Evolutionary conservation across 2,888 invertebrate species (phyloP), one percentile per base, ranked within the genome.

Genomic region (Cheilosia pagana): DNA sequence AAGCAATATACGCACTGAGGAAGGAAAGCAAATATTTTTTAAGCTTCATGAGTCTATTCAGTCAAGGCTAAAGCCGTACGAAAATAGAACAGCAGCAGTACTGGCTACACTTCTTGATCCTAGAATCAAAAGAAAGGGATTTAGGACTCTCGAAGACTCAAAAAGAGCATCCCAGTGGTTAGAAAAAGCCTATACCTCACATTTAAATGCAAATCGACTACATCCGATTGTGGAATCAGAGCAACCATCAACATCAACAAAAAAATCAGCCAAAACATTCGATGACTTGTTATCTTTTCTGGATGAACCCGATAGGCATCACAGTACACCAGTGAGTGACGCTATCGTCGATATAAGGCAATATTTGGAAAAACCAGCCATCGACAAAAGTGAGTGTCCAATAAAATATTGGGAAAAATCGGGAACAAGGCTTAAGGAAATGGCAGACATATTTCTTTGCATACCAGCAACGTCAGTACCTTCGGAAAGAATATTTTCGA

Each of bases 311-410:
- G 43, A 60, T 28, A 60, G 60, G 23, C 25, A 57, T 48, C 48
- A 48, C 48, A 21, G 57, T 19, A 68, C 68, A 45, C 68, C 68
- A 28, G 57, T 39, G 21, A 57, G 55, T 59, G 52, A 65, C 21
- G 63, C 63, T 14, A 52, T 65, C 6, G 35, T 70, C 12, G 68
- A 67, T n/a, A 57, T 48, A 45, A 23, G 45, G 23, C 45, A 70
- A 48, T 57, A 68, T 57, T 45, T 45, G 12, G 68, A 70, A 57
- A 70, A 70, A 31, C 35, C 48, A 48, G 45, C 21, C 10, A 31
- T 48, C 43, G 23, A 16, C 14, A 39, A 23, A 50, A 48, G 2
- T 12, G 35, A 59, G 14, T 48, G 45, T 25, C 23, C 70, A 48
- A 28, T 45, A 12, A 19, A 16, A 31, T 55, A 43, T 55, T 55